Evolutionary conservation across 2,113 vertebrate species (phyloP).

Genomic region (Phrynosoma blainvillii): DNA sequence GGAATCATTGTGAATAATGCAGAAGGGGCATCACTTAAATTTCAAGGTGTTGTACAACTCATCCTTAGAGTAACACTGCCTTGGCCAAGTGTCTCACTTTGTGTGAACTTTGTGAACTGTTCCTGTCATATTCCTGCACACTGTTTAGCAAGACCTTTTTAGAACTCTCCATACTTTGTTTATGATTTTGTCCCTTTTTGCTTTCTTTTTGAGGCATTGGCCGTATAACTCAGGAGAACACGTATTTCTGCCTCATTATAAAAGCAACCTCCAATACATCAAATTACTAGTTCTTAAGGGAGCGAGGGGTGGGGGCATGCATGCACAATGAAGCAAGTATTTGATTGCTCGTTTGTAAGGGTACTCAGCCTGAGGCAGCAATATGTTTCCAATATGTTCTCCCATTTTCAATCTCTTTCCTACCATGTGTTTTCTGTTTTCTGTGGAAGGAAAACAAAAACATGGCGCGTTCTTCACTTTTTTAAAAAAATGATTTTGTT

Average conservation of each 20-base stretch:
- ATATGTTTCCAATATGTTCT: constrained; percentile 63
- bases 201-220: neutral
- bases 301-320: neutral
- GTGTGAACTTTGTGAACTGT: neutral
- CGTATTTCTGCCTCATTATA: neutral
- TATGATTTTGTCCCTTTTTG: neutral
- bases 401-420: constrained; percentile 60
- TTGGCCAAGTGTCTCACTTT: neutral
- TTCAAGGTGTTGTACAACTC: neutral
- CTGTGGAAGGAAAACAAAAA: constrained; percentile 52
- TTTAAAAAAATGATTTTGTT: constrained; percentile 42
- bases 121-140: neutral
- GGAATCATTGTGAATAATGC: neutral
- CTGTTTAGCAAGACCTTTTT: neutral
- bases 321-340: neutral
- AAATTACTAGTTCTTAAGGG: neutral
- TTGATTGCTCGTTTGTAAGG: neutral
- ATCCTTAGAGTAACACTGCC: neutral
- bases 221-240: neutral
- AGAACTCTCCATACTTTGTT: neutral
- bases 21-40: neutral
- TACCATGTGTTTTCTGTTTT: constrained; percentile 74
- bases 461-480: constrained; percentile 66
- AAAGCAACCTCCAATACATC: neutral
- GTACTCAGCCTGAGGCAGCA: constrained; percentile 4